phyloP scores from a whole-genome alignment of 2,888 invertebrate species.

The Mythimna lalbum region DNA sequence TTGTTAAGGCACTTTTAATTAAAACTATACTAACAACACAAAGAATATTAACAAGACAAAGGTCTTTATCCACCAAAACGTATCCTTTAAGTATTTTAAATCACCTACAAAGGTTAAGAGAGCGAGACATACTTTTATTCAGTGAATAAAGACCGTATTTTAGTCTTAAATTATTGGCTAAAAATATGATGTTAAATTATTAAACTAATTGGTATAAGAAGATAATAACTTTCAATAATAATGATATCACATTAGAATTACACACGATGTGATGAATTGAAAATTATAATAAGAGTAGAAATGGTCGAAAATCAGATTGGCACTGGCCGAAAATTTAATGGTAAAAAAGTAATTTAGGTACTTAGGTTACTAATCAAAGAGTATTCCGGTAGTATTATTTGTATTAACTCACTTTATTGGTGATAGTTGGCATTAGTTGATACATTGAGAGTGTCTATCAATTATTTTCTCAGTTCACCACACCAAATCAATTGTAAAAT shows the following conservation, averaged over 20 bases:
- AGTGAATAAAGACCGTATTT: slow-evolving; percentile 21
- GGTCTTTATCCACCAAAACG: slow-evolving; percentile 23
- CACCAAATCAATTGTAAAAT: slow-evolving; percentile 50
- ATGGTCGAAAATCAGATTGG: slow-evolving; percentile 9
- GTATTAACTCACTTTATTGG: background rate
- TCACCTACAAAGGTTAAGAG: slow-evolving; percentile 37
- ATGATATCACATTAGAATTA: slow-evolving; percentile 66
- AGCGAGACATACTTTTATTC: slow-evolving; percentile 26
- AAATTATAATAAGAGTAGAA: slow-evolving; percentile 16
- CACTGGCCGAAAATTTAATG: background rate
- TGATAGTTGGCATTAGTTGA: slow-evolving; percentile 10
- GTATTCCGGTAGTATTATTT: background rate
- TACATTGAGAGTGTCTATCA: background rate
- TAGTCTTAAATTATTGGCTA: slow-evolving; percentile 52
- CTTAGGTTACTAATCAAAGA: slow-evolving; percentile 6
- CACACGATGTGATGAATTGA: slow-evolving; percentile 57
- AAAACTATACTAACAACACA: slow-evolving; percentile 33
- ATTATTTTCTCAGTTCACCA: slow-evolving; percentile 57
- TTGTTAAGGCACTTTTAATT: slow-evolving; percentile 50
- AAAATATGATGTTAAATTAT: slow-evolving; percentile 53
- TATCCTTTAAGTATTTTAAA: slow-evolving; percentile 10
- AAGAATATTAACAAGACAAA: slow-evolving; percentile 10
- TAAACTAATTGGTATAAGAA: slow-evolving; percentile 46
- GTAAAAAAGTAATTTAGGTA: background rate
- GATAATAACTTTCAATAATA: slow-evolving; percentile 55